Evolutionary conservation across 2,797 vertebrate species (phyloP).

Genomic region (Fringilla coelebs): DNA sequence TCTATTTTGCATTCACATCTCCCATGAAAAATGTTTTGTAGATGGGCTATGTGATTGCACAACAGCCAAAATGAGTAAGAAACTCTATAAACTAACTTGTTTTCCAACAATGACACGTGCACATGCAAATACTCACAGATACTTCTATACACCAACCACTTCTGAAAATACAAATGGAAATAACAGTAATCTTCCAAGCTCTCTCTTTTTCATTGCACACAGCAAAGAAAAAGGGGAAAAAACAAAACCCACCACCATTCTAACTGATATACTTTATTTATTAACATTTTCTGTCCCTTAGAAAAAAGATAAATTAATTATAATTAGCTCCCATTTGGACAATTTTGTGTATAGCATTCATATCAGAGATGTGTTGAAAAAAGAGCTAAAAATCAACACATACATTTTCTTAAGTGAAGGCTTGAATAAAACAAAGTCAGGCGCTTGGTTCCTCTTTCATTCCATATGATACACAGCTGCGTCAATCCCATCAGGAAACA

Average conservation of each 20-base stretch:
- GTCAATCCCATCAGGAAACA: constrained; percentile 36
- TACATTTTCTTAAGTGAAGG: constrained; percentile 16
- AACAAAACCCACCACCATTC: not conserved
- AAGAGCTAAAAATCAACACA: constrained; percentile 18
- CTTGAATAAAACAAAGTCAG: constrained; percentile 30
- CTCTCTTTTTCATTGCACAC: not conserved
- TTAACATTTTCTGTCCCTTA: not conserved
- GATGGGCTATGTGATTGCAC: not conserved
- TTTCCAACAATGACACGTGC: not conserved
- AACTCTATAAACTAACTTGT: not conserved
- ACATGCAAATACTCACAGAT: not conserved
- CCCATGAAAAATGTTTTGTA: not conserved
- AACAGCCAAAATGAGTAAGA: not conserved
- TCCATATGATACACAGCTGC: constrained; percentile 50
- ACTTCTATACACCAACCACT: not conserved
- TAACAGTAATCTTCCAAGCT: not conserved
- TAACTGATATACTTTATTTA: not conserved
- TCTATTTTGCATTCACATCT: not conserved
- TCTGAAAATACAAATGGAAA: constrained; percentile 22
- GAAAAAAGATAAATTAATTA: constrained; percentile 26
- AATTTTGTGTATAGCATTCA: not conserved
- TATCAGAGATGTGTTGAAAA: not conserved
- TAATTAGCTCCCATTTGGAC: not conserved
- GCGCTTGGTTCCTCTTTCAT: constrained; percentile 27
- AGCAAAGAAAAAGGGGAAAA: not conserved